These are phyloP conservation scores for Anolis carolinensis DNA, from an alignment of 2,113 vertebrate species.

Conservation along the genomic window DNA sequence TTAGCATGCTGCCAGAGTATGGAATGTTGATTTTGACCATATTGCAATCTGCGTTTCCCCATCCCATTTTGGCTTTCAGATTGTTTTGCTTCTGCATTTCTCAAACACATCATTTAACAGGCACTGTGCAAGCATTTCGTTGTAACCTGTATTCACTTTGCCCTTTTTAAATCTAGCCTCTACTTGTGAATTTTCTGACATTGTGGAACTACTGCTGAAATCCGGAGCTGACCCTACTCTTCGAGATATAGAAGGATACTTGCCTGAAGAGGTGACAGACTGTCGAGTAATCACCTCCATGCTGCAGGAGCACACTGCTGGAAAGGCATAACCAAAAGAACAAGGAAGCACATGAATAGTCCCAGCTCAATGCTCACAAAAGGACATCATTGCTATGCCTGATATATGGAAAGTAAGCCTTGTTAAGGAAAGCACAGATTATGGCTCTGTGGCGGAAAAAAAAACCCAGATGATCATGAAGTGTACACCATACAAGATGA, in stretches of 20 bases:
- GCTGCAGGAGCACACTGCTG: slow-evolving; percentile 77
- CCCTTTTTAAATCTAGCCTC: slow-evolving; percentile 78
- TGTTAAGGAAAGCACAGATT: slow-evolving; percentile 39
- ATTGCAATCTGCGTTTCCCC: neutral
- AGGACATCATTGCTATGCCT: neutral
- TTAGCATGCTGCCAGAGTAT: neutral
- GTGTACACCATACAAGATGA: neutral
- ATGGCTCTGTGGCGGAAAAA: slow-evolving; percentile 30
- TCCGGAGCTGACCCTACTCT: slow-evolving; percentile 87
- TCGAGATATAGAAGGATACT: slow-evolving; percentile 91
- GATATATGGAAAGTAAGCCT: slow-evolving; percentile 46
- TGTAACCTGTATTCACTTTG: slow-evolving; percentile 12
- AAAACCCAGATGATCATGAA: neutral
- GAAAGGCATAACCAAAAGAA: slow-evolving; percentile 44
- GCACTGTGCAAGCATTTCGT: neutral
- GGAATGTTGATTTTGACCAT: neutral
- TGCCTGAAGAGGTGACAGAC: slow-evolving; percentile 92
- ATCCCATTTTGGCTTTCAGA: neutral
- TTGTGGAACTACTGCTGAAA: slow-evolving; percentile 90
- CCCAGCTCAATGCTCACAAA: neutral
- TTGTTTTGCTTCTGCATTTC: neutral
- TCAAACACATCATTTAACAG: fast-evolving
- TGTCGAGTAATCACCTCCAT: slow-evolving; percentile 84
- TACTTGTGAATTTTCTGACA: slow-evolving; percentile 93
- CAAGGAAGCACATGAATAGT: neutral